These are phyloP conservation scores for Drosophila testacea DNA, from an alignment of 2,888 invertebrate genomes.

Conservation along the genomic window DNA sequence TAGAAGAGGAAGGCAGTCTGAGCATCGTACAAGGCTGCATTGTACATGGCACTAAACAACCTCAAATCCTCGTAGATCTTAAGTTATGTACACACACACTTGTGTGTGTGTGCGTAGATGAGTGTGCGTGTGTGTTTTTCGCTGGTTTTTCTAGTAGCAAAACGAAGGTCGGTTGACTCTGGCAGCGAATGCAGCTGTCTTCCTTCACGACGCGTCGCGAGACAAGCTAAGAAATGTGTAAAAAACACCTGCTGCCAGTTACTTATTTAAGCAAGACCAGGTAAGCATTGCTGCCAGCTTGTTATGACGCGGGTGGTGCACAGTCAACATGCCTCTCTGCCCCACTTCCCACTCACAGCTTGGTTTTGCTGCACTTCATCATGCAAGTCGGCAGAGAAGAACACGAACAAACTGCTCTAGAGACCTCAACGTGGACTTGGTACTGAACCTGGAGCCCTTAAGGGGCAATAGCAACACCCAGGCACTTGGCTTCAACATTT, in stretches of 20 bases:
- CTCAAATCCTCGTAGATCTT: slow-evolving; percentile 81
- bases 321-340: neutral
- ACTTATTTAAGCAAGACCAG: slow-evolving; percentile 61
- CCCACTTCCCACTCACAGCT: slow-evolving; percentile 4
- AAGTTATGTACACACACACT: slow-evolving; percentile 71
- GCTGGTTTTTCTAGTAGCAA: slow-evolving; percentile 23
- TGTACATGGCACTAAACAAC: slow-evolving; percentile 80
- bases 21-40: slow-evolving; percentile 47
- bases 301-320: slow-evolving; percentile 71
- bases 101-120: slow-evolving; percentile 17
- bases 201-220: slow-evolving; percentile 60
- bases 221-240: slow-evolving; percentile 77
- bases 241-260: slow-evolving; percentile 82
- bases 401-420: slow-evolving; percentile 32
- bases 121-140: slow-evolving; percentile 22
- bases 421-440: slow-evolving; percentile 18
- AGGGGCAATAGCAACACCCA: slow-evolving; percentile 69
- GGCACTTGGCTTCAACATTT: slow-evolving; percentile 76
- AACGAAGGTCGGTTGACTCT: slow-evolving; percentile 29
- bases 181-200: slow-evolving; percentile 70
- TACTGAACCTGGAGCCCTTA: slow-evolving; percentile 44
- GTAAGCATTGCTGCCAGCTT: slow-evolving; percentile 37
- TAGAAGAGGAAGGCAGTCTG: slow-evolving; percentile 31
- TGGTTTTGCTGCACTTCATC: slow-evolving; percentile 73
- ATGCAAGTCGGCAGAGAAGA: slow-evolving; percentile 63